These are phyloP conservation scores for Tichodroma muraria DNA, from an alignment of 2,113 vertebrate species.

Conservation along the genomic window DNA sequence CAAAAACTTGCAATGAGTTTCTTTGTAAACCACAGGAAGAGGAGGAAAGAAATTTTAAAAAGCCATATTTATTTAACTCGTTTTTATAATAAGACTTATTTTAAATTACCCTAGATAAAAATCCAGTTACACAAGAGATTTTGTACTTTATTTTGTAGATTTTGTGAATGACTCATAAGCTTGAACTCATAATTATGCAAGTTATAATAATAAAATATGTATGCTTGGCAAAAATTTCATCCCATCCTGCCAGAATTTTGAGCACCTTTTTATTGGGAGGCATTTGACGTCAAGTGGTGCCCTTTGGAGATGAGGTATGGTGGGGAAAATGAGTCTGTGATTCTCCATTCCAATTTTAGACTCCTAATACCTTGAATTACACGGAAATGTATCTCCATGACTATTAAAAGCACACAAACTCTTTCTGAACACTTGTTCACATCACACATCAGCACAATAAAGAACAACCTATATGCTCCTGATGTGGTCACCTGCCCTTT, in stretches of 20 bases:
- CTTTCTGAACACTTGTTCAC: neutral
- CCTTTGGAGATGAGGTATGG: neutral
- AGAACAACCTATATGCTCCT: neutral
- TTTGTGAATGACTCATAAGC: conserved; percentile 7
- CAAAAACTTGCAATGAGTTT: neutral
- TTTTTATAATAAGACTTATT: neutral
- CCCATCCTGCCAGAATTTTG: neutral
- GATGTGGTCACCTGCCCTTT: neutral
- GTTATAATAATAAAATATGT: conserved; percentile 2
- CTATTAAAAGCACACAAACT: neutral
- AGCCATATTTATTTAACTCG: neutral
- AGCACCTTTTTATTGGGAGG: conserved; percentile 19
- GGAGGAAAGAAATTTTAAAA: neutral
- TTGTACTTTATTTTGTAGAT: conserved; percentile 2
- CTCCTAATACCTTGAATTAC: neutral
- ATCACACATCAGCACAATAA: neutral
- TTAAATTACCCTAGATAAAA: neutral
- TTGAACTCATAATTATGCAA: conserved; percentile 13
- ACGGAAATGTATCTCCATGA: neutral
- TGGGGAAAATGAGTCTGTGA: neutral
- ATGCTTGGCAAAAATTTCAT: conserved; percentile 18
- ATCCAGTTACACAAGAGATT: neutral
- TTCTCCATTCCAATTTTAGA: neutral
- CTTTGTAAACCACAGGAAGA: neutral
- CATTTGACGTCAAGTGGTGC: neutral